phyloP scores from a whole-genome alignment of 1,140 invertebrate species.

The Lucilia cuprina region DNA sequence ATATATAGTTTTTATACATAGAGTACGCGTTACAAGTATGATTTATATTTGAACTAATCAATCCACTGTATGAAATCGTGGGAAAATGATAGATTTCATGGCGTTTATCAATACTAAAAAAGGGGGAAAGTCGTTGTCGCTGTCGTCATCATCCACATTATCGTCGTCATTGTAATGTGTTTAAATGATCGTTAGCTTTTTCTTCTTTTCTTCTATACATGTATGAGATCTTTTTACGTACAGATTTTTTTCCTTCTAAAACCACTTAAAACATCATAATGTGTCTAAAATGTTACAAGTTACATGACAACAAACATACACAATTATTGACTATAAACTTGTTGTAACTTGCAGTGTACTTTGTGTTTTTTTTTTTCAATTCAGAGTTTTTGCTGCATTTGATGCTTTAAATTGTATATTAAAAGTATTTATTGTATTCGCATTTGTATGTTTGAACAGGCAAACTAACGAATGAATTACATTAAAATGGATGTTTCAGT shows the following conservation, averaged over 20 bases:
- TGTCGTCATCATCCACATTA: not conserved
- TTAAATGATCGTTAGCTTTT: not conserved
- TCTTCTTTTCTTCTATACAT: not conserved
- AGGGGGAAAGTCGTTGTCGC: conserved; percentile 24
- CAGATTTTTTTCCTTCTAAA: not conserved
- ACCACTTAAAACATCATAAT: conserved; percentile 26
- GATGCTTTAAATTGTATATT: not conserved
- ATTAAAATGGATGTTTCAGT: not conserved
- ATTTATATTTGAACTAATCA: conserved; percentile 34
- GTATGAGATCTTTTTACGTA: not conserved
- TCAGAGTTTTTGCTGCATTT: not conserved
- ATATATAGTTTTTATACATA: too few relatives aligned
- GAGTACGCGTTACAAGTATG: not conserved
- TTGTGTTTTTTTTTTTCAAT: not conserved
- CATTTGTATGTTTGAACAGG: not conserved
- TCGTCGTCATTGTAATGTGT: not conserved
- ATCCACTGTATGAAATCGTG: conserved; percentile 27
- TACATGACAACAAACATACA: conserved; percentile 33
- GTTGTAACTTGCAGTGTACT: conserved; percentile 8
- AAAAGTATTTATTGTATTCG: conserved; percentile 8
- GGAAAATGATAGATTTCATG: conserved; percentile 34
- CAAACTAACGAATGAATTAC: not conserved
- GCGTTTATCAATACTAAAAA: conserved; percentile 31
- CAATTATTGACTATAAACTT: conserved; percentile 33
- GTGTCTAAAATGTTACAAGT: conserved; percentile 34